Percentiles rank a stretch among this genome's conserved stretches.
These are phyloP conservation scores for Zootoca vivipara DNA, from an alignment of 2,113 vertebrate species.

Conservation along the genomic window DNA sequence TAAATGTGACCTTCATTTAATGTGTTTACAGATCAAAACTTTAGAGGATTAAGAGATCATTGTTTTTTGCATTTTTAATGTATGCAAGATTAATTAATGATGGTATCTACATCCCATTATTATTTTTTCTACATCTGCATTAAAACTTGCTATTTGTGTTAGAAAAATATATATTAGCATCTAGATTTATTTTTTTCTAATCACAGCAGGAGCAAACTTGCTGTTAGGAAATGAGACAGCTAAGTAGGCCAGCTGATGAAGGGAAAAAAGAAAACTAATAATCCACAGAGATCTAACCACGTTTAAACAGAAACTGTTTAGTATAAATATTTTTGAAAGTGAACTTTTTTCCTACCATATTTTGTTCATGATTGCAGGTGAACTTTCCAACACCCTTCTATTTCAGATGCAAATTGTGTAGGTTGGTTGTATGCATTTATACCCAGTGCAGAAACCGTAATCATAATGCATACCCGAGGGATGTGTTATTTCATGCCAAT, in stretches of 20 bases:
- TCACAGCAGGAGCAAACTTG: neutral
- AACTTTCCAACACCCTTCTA: neutral
- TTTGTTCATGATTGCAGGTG: neutral
- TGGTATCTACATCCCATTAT: neutral
- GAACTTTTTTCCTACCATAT: neutral
- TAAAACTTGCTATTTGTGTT: neutral
- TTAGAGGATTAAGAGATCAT: neutral
- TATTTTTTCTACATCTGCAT: neutral
- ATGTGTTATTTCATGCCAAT: slow-evolving; percentile 10
- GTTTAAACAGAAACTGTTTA: neutral
- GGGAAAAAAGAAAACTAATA: neutral
- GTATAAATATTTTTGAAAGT: neutral
- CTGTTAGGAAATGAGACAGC: slow-evolving; percentile 5
- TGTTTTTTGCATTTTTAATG: neutral
- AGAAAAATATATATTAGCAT: neutral
- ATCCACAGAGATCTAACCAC: neutral
- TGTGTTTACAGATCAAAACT: neutral
- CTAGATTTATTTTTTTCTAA: slow-evolving; percentile 1
- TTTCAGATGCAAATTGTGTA: neutral
- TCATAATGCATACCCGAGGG: neutral
- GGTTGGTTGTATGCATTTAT: neutral
- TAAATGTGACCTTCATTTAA: neutral
- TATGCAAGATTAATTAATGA: slow-evolving; percentile 21
- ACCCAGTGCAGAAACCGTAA: neutral
- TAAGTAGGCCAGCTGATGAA: slow-evolving; percentile 23